phyloP scores from a whole-genome alignment of 2,113 vertebrate genomes.

The Amblyopsis rosae region DNA sequence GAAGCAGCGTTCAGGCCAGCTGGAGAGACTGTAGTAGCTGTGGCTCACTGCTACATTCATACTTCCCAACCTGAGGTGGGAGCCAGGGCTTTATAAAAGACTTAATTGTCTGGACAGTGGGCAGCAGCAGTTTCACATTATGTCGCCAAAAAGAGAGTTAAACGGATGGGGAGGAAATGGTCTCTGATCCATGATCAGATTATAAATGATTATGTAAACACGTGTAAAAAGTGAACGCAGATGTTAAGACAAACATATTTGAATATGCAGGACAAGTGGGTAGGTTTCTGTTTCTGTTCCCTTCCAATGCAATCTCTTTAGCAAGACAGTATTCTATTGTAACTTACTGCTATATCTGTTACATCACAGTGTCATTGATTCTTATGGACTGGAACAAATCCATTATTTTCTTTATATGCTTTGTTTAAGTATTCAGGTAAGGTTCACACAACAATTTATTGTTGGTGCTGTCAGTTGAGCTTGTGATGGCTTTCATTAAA shows the following conservation, averaged over 20 bases:
- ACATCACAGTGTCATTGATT: too few species aligned
- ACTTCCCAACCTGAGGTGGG: conserved; percentile 56
- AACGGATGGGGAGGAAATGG: conserved; percentile 59
- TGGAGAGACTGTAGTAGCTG: conserved; percentile 6
- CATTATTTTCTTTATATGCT: too few species aligned
- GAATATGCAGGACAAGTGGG: background rate
- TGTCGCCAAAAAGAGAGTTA: conserved; percentile 31
- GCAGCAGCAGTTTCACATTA: conserved; percentile 36
- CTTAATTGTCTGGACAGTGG: conserved; percentile 64
- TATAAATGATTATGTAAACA: conserved; percentile 44
- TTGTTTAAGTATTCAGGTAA: too few species aligned
- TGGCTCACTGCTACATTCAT: conserved; percentile 18
- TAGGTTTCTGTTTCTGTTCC: too few species aligned
- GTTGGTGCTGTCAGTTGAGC: too few species aligned
- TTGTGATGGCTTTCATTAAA: too few species aligned
- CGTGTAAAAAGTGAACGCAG: conserved; percentile 37
- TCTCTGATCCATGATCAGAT: conserved; percentile 36
- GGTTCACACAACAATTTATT: too few species aligned
- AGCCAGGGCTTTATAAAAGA: conserved; percentile 54
- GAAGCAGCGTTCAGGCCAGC: conserved; percentile 29
- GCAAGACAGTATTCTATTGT: too few species aligned
- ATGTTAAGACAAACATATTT: conserved; percentile 42
- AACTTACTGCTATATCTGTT: too few species aligned
- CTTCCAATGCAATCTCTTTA: too few species aligned
- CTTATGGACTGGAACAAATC: too few species aligned